phyloP scores from a whole-genome alignment of 1,140 invertebrate species.

The Microplitis mediator region DNA sequence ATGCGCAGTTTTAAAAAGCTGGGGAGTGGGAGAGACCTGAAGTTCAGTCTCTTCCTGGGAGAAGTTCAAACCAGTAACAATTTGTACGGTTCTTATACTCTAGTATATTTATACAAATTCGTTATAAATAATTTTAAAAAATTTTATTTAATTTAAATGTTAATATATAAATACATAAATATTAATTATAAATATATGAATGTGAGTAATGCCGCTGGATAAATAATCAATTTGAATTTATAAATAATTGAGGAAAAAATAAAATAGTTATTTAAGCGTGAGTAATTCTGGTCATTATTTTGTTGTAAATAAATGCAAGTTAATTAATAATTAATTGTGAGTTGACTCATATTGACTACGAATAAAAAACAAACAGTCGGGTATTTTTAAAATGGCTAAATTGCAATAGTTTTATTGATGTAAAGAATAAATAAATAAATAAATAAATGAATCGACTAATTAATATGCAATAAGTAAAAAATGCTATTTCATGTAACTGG shows the following conservation, averaged over 20 bases:
- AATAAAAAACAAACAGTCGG: too few species aligned
- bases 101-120: conserved; percentile 55
- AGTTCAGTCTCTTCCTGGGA: too few species aligned
- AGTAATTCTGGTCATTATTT: conserved; percentile 57
- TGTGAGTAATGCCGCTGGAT: conserved; percentile 41
- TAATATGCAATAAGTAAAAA: too few species aligned
- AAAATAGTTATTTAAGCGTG: conserved; percentile 49
- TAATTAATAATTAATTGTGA: not conserved
- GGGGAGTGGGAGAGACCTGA: too few species aligned
- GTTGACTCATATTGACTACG: too few species aligned
- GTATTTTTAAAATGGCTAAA: too few species aligned
- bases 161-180: conserved; percentile 31
- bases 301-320: conserved; percentile 48
- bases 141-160: conserved; percentile 49
- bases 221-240: conserved; percentile 31
- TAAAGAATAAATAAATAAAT: too few species aligned
- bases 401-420: too few species aligned
- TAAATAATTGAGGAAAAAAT: conserved; percentile 44
- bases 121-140: conserved; percentile 35
- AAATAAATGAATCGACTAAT: too few species aligned
- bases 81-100: conserved; percentile 24
- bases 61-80: not conserved
- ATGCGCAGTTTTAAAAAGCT: too few species aligned
- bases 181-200: conserved; percentile 31
- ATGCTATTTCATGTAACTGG: too few species aligned